A percentile compares a stretch with the other conserved stretches of the same genome.
phyloP scores from a whole-genome alignment of 1,140 invertebrate species.

The Cheumatopsyche charites region DNA sequence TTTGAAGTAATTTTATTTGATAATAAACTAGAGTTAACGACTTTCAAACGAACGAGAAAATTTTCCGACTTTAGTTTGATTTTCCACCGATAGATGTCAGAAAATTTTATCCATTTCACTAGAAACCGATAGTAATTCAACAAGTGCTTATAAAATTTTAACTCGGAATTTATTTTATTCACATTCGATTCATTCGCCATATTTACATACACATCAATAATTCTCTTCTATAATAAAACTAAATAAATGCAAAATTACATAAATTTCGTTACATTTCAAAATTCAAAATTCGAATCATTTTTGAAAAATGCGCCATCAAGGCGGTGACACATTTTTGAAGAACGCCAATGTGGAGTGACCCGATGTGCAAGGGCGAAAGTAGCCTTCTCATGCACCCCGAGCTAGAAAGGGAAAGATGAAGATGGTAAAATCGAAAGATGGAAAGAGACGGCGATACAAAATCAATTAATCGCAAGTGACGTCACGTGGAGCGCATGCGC shows the following conservation, averaged over 20 bases:
- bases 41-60: background rate
- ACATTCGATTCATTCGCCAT: background rate
- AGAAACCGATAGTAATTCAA: background rate
- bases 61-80: no score
- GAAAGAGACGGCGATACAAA: conserved; percentile 57
- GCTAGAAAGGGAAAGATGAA: conserved; percentile 49
- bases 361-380: conserved; percentile 19
- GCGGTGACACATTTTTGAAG: background rate
- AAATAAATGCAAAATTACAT: no score
- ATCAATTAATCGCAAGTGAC: conserved; percentile 64
- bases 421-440: background rate
- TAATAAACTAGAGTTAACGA: background rate
- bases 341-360: background rate
- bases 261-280: no score
- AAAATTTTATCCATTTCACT: no score
- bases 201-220: no score
- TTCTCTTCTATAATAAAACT: no score
- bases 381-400: conserved; percentile 50
- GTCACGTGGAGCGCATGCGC: conserved; percentile 59
- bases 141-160: background rate
- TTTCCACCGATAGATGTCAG: no score
- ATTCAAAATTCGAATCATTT: no score
- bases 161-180: background rate
- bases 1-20: background rate
- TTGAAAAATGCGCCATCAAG: no score